These are phyloP conservation scores for Poeciliopsis presidionis DNA, from an alignment of 2,797 vertebrate species.

Conservation along the genomic window DNA sequence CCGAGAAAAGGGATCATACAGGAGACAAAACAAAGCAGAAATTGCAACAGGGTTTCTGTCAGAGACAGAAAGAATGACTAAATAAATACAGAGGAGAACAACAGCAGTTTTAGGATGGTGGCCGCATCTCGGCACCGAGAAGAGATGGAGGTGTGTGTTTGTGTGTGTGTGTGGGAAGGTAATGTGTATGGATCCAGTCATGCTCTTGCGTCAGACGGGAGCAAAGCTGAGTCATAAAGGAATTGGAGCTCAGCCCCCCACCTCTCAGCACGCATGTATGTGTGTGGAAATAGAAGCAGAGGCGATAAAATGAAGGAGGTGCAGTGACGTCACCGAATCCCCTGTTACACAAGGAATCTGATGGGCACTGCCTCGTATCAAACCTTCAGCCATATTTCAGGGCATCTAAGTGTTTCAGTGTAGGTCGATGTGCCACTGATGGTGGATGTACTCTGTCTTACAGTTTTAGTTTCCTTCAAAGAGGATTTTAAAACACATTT, in stretches of 20 bases:
- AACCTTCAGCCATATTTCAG: slow-evolving; percentile 23
- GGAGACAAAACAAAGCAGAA: slow-evolving; percentile 16
- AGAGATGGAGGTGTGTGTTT: slow-evolving; percentile 12
- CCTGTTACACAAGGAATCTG: slow-evolving; percentile 63
- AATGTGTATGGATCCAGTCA: slow-evolving; percentile 57
- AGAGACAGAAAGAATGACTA: slow-evolving; percentile 19
- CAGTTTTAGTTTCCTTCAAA: slow-evolving; percentile 36
- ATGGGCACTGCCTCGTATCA: slow-evolving; percentile 33
- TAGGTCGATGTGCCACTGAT: not conserved
- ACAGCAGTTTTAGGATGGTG: slow-evolving; percentile 30
- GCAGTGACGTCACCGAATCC: slow-evolving; percentile 67
- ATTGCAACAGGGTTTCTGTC: slow-evolving; percentile 13
- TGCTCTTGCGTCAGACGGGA: slow-evolving; percentile 74
- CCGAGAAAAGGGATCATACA: slow-evolving; percentile 20
- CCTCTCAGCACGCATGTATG: slow-evolving; percentile 23
- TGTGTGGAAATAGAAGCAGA: slow-evolving; percentile 47
- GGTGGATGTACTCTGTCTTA: not conserved
- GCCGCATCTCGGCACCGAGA: slow-evolving; percentile 36
- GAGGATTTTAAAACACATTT: slow-evolving; percentile 27
- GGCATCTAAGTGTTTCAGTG: slow-evolving; percentile 5
- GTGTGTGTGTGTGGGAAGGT: slow-evolving; percentile 8
- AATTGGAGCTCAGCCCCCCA: slow-evolving; percentile 41
- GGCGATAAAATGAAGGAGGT: slow-evolving; percentile 51
- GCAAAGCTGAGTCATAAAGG: slow-evolving; percentile 76
- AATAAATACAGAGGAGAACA: slow-evolving; percentile 25